Evolutionary conservation across 2,113 vertebrate species (phyloP).

Genomic region (Polyodon spathula): DNA sequence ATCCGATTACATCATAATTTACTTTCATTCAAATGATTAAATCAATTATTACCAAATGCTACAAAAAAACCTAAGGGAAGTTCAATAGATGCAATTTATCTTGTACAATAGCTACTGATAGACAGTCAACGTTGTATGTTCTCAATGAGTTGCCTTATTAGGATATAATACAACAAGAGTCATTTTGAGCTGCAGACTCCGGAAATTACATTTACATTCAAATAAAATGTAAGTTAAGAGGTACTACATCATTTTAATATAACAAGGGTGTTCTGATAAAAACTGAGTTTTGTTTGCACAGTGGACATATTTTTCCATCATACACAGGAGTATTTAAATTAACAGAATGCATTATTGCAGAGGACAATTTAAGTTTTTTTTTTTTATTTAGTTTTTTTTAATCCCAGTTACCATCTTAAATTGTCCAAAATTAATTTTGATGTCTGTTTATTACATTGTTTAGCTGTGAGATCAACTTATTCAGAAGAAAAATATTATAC

Average conservation of each 20-base stretch:
- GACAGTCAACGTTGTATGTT: conserved; percentile 44
- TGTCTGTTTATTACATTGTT: too few species aligned
- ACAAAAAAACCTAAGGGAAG: conserved; percentile 34
- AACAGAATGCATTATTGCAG: too few species aligned
- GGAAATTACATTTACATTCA: conserved; percentile 17
- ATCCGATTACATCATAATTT: conserved; percentile 37
- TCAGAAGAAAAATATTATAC: too few species aligned
- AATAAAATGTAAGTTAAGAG: conserved; percentile 14
- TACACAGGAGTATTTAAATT: conserved; percentile 17
- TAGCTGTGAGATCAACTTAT: too few species aligned
- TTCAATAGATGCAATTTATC: conserved; percentile 44
- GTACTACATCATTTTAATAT: conserved; percentile 12
- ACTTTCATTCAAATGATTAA: conserved; percentile 40
- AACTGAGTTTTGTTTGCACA: conserved; percentile 20
- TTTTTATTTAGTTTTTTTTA: too few species aligned
- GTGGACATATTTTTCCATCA: conserved; percentile 43
- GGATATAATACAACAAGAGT: conserved; percentile 38
- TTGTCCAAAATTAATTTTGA: too few species aligned
- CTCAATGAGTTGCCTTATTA: conserved; percentile 48
- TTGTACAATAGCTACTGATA: conserved; percentile 36
- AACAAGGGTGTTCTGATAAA: conserved; percentile 25
- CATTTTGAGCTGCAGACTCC: conserved; percentile 28
- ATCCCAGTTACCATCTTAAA: too few species aligned
- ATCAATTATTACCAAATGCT: conserved; percentile 52
- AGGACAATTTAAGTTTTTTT: too few species aligned